These are phyloP conservation scores for Zele albiditarsus DNA, from an alignment of 2,888 invertebrate species.

Conservation along the genomic window DNA sequence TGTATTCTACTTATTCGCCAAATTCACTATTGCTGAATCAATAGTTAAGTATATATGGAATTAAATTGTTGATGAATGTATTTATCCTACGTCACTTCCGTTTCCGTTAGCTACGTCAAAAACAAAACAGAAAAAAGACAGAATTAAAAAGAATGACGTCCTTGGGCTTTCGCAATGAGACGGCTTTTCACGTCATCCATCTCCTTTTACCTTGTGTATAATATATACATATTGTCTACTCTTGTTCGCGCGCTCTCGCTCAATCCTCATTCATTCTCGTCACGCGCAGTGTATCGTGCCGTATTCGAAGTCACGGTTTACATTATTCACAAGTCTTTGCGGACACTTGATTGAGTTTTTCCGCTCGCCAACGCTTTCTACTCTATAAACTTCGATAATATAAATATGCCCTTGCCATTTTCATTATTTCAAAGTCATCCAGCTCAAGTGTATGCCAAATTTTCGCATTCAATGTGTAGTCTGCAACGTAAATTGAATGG, in stretches of 20 bases:
- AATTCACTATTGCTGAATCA: background rate
- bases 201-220: constrained; percentile 11
- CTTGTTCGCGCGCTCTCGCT: constrained; percentile 21
- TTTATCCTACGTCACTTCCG: constrained; percentile 1
- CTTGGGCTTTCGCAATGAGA: constrained; percentile 29
- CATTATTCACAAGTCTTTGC: constrained; percentile 49
- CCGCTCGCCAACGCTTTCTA: constrained; percentile 7
- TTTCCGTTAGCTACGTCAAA: constrained; percentile 1
- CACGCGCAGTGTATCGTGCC: constrained; percentile 51
- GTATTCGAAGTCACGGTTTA: constrained; percentile 44
- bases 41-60: background rate
- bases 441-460: no score
- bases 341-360: constrained; percentile 29
- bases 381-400: background rate
- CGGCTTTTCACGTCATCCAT: constrained; percentile 38
- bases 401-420: no score
- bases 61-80: background rate
- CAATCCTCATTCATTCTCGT: constrained; percentile 48
- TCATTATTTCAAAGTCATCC: no score
- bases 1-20: no score
- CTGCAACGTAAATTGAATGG: no score
- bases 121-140: background rate
- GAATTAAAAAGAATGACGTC: background rate
- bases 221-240: background rate
- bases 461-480: no score